Base-by-base conservation (phyloP, 2,797 vertebrate genomes). In the Syngnathus rostellatus region DNA sequence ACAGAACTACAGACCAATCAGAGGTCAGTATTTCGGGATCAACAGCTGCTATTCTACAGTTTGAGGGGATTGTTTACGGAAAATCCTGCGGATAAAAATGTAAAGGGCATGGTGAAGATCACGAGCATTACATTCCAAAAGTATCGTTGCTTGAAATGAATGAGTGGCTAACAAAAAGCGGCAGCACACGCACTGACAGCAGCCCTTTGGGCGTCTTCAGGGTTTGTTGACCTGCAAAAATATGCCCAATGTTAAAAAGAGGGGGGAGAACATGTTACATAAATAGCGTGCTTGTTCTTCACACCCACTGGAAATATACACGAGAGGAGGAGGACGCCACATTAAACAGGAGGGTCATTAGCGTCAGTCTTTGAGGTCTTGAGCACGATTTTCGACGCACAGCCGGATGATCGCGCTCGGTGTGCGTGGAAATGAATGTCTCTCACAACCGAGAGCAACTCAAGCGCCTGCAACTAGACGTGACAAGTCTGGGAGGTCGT, bases 381-480 rank as follows among this genome's bases (percentile, higher is more conserved):
- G 21, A 31, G 37, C 60, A 23, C 60, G 16, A 62, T 25, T 6
- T 62, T 62, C 10, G 16, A 21, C 60, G 31, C 37, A 39, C 62
- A 12, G 19, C 2, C 16, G 16, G n/a, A 46, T 59, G 25, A 9
- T n/a, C 9, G 60, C 17, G 40, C 10, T 14, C 41, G 16, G 17
- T 10, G 31, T 50, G 10, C 16, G 23, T 37, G 12, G 10, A 37
- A 57, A 68, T 62, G 40, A 55, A 23, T 70, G 71, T 57, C 65
- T 64, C 12, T 16, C 55, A 25, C 21, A 3, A 12, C 25, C 2
- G 21, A 14, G 68, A 73, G 70, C 79, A 77, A 83, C 81, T 77
- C 79, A 73, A 75, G 70, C 5, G 66, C 75, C 73, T 62, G 62
- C 68, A 1, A 45, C 75, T 53, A 71, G 62, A 69, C 67, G 43